phyloP scores from a whole-genome alignment of 1,140 invertebrate genomes.

The Eupeodes corollae region DNA sequence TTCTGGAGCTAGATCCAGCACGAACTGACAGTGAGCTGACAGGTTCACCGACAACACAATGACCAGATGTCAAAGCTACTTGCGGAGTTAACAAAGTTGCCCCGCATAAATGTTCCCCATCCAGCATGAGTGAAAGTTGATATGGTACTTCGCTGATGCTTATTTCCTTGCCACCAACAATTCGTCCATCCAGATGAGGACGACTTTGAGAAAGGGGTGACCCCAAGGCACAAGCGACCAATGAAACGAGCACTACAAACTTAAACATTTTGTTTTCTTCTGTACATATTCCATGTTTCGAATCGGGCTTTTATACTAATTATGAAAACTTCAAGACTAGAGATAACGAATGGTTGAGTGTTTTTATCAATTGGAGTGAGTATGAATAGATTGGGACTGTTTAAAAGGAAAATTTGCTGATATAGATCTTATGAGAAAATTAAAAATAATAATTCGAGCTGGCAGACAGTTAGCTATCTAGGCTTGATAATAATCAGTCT shows the following conservation, averaged over 20 bases:
- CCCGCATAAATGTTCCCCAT: conserved; percentile 39
- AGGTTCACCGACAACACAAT: conserved; percentile 33
- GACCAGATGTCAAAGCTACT: conserved; percentile 44
- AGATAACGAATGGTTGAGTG: no score
- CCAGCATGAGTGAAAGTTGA: conserved; percentile 21
- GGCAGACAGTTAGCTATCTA: no score
- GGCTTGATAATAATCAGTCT: no score
- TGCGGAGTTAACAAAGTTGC: conserved; percentile 41
- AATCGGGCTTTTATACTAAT: no score
- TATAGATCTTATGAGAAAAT: no score
- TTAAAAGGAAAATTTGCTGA: no score
- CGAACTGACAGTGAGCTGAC: conserved; percentile 7
- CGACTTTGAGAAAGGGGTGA: conserved; percentile 11
- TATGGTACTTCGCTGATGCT: conserved; percentile 15
- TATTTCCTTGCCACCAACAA: conserved; percentile 18
- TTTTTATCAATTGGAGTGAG: no score
- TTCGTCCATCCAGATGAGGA: conserved; percentile 12
- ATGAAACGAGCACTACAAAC: conserved; percentile 3
- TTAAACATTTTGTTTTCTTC: background rate
- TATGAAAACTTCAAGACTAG: no score
- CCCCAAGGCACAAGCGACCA: conserved; percentile 5
- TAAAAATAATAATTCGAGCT: no score
- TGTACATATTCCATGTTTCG: no score
- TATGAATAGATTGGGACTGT: no score
- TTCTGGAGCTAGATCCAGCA: conserved; percentile 12